Base-by-base conservation (phyloP, 2,888 invertebrate genomes). In the Busseola fusca region DNA sequence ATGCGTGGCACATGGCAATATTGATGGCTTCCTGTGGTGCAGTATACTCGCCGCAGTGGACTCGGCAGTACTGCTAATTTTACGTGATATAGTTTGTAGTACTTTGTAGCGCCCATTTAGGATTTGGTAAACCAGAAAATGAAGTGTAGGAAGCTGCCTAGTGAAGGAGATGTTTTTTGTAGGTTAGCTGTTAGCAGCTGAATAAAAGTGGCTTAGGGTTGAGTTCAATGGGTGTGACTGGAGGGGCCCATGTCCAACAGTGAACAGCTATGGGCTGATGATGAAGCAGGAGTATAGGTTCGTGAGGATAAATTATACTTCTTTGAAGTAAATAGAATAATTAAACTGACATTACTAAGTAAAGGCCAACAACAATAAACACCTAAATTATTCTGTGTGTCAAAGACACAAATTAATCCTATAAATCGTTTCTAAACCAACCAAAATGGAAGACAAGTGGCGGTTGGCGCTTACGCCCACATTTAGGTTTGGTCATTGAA, bases 1-100 rank as follows among this genome's bases (percentile, higher is more conserved):
- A 77, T 76, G 80, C 84, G 84, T 87, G 79, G 87, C 84, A 85
- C 88, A 86, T 84, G 77, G 81, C 86, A 87, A 83, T 87, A 90
- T 90, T 89, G 90, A 89, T 87, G 84, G 86, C 83, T 91, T 92
- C 92, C 91, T 91, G 90, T 80, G 76, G 74, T 78, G 74, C 78
- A 78, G 59, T 62, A 63, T 57, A 48, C 59, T 75, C 40, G 45
- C 59, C 62, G 59, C 76, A 80, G 72, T 69, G 56, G 66, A 72
- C 69, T 64, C 48, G 16, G 42, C 57, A 50, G 1, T 57, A 72
- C 67, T 27, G 63, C 54, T 48, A 74, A 72, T 70, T 76, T 69
- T 58, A 57, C 56, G 58, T 69, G 42, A 37, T 54, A 10, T 4
- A 37, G n/a, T n/a, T n/a, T n/a, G n/a, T n/a, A n/a, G n/a, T n/a